A percentile compares a stretch with the other conserved stretches of the same genome.
phyloP scores from a whole-genome alignment of 2,113 vertebrate species.

The Aegithalos caudatus region DNA sequence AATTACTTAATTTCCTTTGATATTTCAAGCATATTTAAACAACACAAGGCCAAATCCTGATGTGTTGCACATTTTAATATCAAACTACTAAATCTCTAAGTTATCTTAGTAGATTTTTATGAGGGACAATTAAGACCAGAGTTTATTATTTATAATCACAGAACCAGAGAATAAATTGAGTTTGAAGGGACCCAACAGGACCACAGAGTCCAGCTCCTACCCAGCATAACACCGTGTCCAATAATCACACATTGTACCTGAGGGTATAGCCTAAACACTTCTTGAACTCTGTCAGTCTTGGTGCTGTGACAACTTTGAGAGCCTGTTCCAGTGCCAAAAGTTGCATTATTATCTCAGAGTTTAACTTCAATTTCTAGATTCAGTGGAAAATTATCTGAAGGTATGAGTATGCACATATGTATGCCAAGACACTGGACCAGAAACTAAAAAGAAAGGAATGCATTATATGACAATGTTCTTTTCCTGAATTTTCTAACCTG shows the following conservation, averaged over 20 bases:
- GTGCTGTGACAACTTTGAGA: no score
- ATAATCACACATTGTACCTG: no score
- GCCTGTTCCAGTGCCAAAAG: neutral
- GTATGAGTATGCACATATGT: neutral
- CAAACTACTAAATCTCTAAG: neutral
- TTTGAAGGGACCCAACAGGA: neutral
- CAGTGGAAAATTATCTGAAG: neutral
- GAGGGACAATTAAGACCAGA: neutral
- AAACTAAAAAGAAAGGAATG: neutral
- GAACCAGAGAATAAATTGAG: neutral
- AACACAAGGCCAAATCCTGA: neutral
- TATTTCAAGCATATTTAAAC: neutral
- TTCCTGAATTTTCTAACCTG: neutral
- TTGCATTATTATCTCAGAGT: neutral
- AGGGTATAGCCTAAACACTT: neutral
- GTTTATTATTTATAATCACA: neutral
- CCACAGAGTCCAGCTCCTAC: accelerated
- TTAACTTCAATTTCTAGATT: neutral
- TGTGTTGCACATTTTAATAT: neutral
- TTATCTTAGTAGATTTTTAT: neutral
- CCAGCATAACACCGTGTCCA: neutral
- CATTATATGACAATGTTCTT: neutral
- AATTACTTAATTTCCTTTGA: neutral
- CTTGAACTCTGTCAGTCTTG: neutral
- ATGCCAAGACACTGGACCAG: neutral